A percentile compares a stretch with the other conserved stretches of the same genome.
Conservation (phyloP, 1,140 invertebrate genomes). For the Olivierus martensii region DNA sequence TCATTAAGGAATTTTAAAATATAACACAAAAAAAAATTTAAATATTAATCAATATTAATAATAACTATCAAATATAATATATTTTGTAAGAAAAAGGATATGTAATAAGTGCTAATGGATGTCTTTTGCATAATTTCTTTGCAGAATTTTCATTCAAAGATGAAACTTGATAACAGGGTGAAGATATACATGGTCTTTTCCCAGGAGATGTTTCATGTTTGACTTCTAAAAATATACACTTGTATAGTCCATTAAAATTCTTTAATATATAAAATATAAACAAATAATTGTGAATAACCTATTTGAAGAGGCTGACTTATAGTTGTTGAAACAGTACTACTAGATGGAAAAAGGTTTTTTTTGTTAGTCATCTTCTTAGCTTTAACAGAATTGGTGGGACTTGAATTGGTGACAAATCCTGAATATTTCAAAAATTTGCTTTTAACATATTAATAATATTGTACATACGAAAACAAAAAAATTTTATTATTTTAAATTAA, state of each 20-base stretch:
- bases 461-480: too few relatives aligned
- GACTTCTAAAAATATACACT: conserved; percentile 1
- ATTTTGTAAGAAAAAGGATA: too few relatives aligned
- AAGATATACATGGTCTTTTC: conserved; percentile 23
- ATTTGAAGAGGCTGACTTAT: conserved; percentile 12
- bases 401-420: conserved; percentile 37
- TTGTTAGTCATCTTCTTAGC: conserved; percentile 15
- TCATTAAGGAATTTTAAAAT: conserved; percentile 34
- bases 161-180: conserved; percentile 65
- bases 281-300: not conserved
- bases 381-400: conserved; percentile 43
- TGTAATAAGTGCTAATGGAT: conserved; percentile 59
- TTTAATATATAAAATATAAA: too few relatives aligned
- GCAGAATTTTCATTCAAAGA: conserved; percentile 83
- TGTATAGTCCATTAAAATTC: too few relatives aligned
- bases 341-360: conserved; percentile 10
- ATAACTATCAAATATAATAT: too few relatives aligned
- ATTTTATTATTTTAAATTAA: too few relatives aligned
- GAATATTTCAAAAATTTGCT: too few relatives aligned
- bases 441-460: too few relatives aligned
- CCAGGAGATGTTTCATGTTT: conserved; percentile 1
- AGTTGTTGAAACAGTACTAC: conserved; percentile 1
- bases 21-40: too few relatives aligned
- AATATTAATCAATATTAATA: too few relatives aligned
- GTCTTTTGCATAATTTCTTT: conserved; percentile 78